Conservation (phyloP, 2,113 vertebrate genomes). For the Oryzias melastigma region DNA sequence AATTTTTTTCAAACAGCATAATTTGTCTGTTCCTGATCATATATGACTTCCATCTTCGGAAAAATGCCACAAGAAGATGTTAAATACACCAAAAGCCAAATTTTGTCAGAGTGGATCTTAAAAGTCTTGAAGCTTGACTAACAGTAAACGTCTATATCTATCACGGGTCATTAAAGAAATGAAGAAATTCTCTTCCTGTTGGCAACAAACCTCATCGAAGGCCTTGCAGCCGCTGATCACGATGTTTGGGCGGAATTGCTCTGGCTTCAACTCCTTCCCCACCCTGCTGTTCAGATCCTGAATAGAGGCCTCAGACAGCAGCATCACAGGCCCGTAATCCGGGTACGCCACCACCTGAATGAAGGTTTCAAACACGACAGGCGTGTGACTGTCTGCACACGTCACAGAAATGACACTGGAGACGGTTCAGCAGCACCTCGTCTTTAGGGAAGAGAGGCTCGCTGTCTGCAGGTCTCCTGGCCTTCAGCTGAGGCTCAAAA, state of each 20-base stretch:
- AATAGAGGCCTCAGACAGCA: conserved; percentile 89
- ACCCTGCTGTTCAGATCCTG: conserved; percentile 82
- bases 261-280: conserved; percentile 78
- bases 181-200: not conserved
- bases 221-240: conserved; percentile 82
- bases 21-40: too few relatives aligned
- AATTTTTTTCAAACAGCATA: too few relatives aligned
- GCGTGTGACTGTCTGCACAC: too few relatives aligned
- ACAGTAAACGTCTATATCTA: too few relatives aligned
- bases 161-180: not conserved
- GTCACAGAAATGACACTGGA: not conserved
- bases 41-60: too few relatives aligned
- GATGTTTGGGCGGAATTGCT: conserved; percentile 88
- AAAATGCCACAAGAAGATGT: too few relatives aligned
- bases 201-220: conserved; percentile 83
- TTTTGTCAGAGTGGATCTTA: too few relatives aligned
- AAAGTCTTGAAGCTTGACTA: too few relatives aligned
- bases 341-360: conserved; percentile 83
- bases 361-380: not conserved
- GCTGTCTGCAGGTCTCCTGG: conserved; percentile 56
- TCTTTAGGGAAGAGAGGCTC: conserved; percentile 44
- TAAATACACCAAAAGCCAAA: too few relatives aligned
- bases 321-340: conserved; percentile 80
- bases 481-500: conserved; percentile 83
- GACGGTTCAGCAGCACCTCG: conserved; percentile 49